Percentiles rank a stretch among this genome's conserved stretches.
These are phyloP conservation scores for Pao palembangensis DNA, from an alignment of 2,113 vertebrate species.

Conservation along the genomic window DNA sequence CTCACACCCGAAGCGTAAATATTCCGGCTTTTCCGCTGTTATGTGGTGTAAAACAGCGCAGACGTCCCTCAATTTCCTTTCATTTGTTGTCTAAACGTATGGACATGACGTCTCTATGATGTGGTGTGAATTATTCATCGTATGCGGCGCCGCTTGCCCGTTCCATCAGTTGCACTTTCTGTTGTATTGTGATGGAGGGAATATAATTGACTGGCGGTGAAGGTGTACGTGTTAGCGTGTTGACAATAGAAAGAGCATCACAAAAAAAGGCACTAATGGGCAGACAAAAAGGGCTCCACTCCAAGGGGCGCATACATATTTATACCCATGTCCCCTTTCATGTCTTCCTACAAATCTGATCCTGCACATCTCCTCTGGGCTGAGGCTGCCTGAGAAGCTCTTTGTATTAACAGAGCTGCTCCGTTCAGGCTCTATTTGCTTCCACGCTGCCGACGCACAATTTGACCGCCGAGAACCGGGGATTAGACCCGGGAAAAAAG, in stretches of 20 bases:
- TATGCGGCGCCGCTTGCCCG: slow-evolving; percentile 8
- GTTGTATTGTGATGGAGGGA: slow-evolving; percentile 21
- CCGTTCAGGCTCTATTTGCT: slow-evolving; percentile 61
- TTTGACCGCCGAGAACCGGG: slow-evolving; percentile 61
- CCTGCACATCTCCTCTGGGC: slow-evolving; percentile 54
- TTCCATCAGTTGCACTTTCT: slow-evolving; percentile 17
- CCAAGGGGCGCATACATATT: slow-evolving; percentile 71
- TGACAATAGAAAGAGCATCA: slow-evolving; percentile 46
- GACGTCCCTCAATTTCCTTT: slow-evolving; percentile 2
- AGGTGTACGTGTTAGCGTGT: slow-evolving; percentile 31
- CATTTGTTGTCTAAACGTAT: slow-evolving; percentile 6
- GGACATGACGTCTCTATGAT: slow-evolving; percentile 14
- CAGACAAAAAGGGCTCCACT: slow-evolving; percentile 65
- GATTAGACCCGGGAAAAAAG: not conserved
- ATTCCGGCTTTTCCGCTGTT: no score
- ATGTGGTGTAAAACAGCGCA: no score
- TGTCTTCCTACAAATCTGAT: slow-evolving; percentile 69
- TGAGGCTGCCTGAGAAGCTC: slow-evolving; percentile 51
- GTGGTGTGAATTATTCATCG: slow-evolving; percentile 30
- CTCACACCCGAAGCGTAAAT: no score
- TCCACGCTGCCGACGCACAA: slow-evolving; percentile 55
- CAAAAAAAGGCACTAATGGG: slow-evolving; percentile 61
- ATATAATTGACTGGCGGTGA: slow-evolving; percentile 44
- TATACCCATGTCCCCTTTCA: slow-evolving; percentile 67
- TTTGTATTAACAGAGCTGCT: slow-evolving; percentile 71